phyloP scores from a whole-genome alignment of 2,113 vertebrate genomes.

The Motacilla alba region DNA sequence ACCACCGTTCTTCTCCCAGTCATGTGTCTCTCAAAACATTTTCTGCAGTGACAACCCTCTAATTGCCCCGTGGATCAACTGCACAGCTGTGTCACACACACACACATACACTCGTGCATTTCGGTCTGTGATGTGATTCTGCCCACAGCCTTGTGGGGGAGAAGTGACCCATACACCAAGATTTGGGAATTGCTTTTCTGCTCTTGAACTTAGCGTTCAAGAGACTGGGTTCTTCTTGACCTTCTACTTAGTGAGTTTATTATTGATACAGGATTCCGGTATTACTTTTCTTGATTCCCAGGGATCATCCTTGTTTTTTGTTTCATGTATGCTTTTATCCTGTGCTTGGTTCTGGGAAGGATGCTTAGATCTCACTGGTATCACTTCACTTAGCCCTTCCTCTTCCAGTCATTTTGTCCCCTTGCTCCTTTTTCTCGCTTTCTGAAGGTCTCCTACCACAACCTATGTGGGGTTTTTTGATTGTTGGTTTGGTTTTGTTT shows the following conservation, averaged over 20 bases:
- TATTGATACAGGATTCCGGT: not conserved
- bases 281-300: not conserved
- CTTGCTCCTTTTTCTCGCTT: not conserved
- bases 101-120: accelerated
- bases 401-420: not conserved
- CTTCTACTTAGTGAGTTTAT: not conserved
- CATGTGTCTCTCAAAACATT: not conserved
- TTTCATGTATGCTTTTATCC: not conserved
- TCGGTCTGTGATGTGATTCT: not conserved
- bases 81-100: not conserved
- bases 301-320: not conserved
- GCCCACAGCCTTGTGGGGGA: not conserved
- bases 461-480: accelerated
- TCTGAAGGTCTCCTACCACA: not conserved
- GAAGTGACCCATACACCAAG: not conserved
- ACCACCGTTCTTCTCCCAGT: not conserved
- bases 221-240: not conserved
- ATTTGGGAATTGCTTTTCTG: not conserved
- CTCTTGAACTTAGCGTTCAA: not conserved
- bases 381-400: not conserved
- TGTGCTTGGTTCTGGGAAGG: not conserved
- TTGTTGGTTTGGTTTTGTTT: no score
- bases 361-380: not conserved
- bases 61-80: not conserved
- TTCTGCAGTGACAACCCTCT: not conserved